Evolutionary conservation across 2,113 vertebrate species (phyloP), one percentile per base, ranked within the genome.

Genomic region (Embiotoca jacksoni): DNA sequence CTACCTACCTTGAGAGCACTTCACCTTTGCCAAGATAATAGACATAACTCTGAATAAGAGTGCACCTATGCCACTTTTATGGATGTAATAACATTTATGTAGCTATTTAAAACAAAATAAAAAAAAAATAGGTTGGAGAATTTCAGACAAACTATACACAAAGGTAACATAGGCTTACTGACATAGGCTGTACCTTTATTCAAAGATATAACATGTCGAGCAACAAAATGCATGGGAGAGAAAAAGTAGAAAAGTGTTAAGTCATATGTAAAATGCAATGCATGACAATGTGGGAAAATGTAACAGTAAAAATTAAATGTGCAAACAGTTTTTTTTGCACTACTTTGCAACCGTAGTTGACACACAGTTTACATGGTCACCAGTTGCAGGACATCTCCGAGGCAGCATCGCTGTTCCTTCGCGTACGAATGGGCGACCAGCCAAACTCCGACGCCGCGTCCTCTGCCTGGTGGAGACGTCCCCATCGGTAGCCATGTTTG

Each of bases 351-450:
- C 7, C 30, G 47, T 10, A 50, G 36, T 3, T 44, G 55, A 31
- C 32, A 10, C 1, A 15, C 1, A 4, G 10, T 47, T 16, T 7
- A 6, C 5, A 10, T 4, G 6, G 16, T 93, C 84, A 95, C 95
- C 95, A 96, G 66, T 93, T 94, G 57, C 95, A 95, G 2, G 94
- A 95, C 94, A 95, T 93, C 72, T 96, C 95, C 33, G 95, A 95
- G 2, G 94, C 94, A 1, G 94, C 94, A 1, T 96, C 94, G 1
- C 95, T 96, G 86, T 94, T 94, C 14, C 95, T 85, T 9, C 95
- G 87, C 0, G 87, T 93, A 59, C 88, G 91, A 10, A 83, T 86
- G 0, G 94, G 94, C 14, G 91, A 93, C 94, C 95, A 95, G 35
- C 93, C 94, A 0, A 82, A 83, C 74, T 95, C 95, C 0, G 95